phyloP scores from a whole-genome alignment of 2,888 invertebrate genomes.

The Phyto melanocephala region DNA sequence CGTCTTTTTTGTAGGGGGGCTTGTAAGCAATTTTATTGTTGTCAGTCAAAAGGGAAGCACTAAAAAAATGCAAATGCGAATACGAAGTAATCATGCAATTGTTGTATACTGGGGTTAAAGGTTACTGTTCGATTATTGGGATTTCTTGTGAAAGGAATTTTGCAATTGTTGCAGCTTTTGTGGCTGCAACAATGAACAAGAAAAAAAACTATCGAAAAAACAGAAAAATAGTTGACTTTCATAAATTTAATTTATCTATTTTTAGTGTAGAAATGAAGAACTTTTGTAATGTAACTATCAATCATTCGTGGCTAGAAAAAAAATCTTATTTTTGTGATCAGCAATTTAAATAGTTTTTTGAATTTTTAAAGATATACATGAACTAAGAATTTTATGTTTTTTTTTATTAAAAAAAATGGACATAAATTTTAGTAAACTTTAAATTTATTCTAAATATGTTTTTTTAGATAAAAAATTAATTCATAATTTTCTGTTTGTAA shows the following conservation, averaged over 20 bases:
- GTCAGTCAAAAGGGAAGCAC: background rate
- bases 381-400: too few relatives aligned
- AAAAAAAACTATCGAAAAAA: background rate
- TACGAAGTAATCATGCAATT: conserved; percentile 43
- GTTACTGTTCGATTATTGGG: conserved; percentile 47
- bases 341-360: too few relatives aligned
- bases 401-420: too few relatives aligned
- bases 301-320: background rate
- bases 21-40: background rate
- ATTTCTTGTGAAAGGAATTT: conserved; percentile 1
- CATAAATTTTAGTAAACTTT: too few relatives aligned
- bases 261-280: background rate
- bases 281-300: background rate
- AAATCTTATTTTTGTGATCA: background rate
- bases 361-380: too few relatives aligned
- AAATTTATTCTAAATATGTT: too few relatives aligned
- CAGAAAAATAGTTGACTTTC: background rate
- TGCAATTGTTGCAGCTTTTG: background rate
- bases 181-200: background rate
- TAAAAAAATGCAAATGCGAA: background rate
- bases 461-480: too few relatives aligned
- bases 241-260: conserved; percentile 1
- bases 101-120: conserved; percentile 55
- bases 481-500: too few relatives aligned
- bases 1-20: background rate